phyloP scores from a whole-genome alignment of 2,797 vertebrate genomes.

The Podargus strigoides region DNA sequence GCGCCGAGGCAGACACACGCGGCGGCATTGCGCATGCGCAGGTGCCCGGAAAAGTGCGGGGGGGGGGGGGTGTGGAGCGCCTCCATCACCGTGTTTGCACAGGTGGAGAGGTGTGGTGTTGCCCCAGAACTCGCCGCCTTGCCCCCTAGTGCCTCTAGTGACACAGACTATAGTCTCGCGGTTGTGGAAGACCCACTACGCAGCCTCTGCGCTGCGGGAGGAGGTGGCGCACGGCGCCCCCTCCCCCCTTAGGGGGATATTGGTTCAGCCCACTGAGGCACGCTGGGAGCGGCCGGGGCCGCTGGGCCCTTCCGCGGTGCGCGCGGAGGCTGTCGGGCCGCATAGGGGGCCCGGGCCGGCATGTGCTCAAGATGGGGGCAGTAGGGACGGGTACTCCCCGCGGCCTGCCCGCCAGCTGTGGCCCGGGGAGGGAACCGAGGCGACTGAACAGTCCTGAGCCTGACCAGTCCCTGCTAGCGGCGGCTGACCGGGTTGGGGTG shows the following conservation, averaged over 20 bases:
- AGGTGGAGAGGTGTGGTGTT: rapidly evolving
- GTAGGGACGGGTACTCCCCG: too few relatives aligned
- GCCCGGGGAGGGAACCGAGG: too few relatives aligned
- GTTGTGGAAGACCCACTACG: rapidly evolving
- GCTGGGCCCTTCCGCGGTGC: rapidly evolving
- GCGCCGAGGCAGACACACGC: too few relatives aligned
- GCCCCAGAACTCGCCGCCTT: rapidly evolving
- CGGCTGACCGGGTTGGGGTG: background rate
- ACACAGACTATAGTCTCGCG: too few relatives aligned
- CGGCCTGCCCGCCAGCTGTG: too few relatives aligned
- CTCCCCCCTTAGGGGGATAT: rapidly evolving
- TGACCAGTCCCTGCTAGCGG: rapidly evolving
- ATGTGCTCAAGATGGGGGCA: too few relatives aligned
- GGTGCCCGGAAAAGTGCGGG: too few relatives aligned
- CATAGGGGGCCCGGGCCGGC: rapidly evolving
- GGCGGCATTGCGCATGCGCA: background rate
- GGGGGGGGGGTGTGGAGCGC: background rate
- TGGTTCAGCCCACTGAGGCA: background rate
- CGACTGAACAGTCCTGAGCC: background rate
- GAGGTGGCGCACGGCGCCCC: too few relatives aligned
- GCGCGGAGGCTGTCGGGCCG: rapidly evolving
- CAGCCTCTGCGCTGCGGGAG: rapidly evolving
- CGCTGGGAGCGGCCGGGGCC: rapidly evolving
- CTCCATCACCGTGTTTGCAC: rapidly evolving
- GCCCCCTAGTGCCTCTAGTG: too few relatives aligned